Evolutionary conservation across 37 sponge, comb jelly and placozoan genomes (phyloP).

Genomic region (Beroe forskalii): DNA sequence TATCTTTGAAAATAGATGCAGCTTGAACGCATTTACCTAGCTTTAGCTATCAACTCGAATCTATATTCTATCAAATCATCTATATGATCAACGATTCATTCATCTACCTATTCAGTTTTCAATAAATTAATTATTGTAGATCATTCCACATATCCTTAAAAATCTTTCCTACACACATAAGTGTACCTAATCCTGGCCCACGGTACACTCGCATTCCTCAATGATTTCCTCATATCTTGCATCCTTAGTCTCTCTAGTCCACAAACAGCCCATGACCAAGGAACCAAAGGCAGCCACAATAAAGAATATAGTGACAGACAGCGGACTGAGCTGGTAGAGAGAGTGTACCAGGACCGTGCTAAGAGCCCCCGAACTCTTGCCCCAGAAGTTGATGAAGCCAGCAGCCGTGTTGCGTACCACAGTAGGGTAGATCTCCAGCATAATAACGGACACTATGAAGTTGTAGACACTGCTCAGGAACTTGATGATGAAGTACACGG

Average conservation of each 20-base stretch:
- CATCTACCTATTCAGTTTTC: too few species aligned
- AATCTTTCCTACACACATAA: too few species aligned
- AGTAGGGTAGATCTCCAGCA: constrained; percentile 7
- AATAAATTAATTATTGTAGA: too few species aligned
- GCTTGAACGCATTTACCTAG: too few species aligned
- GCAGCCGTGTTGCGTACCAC: neutral
- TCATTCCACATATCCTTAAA: too few species aligned
- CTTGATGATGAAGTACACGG: neutral
- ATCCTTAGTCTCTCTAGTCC: neutral
- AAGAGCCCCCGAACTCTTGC: neutral
- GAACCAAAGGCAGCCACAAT: neutral
- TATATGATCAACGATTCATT: too few species aligned
- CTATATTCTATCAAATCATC: too few species aligned
- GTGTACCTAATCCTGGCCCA: too few species aligned
- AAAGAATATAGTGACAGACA: neutral
- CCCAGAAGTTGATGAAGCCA: constrained; percentile 1
- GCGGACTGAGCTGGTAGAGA: neutral
- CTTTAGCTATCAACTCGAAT: too few species aligned
- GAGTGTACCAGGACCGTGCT: neutral
- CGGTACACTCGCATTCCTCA: neutral
- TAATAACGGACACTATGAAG: neutral
- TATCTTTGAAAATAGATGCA: too few species aligned
- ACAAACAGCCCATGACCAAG: neutral
- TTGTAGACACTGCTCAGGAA: neutral
- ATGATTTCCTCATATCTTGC: neutral